phyloP scores from a whole-genome alignment of 2,888 invertebrate genomes.

The Parnassius apollo region DNA sequence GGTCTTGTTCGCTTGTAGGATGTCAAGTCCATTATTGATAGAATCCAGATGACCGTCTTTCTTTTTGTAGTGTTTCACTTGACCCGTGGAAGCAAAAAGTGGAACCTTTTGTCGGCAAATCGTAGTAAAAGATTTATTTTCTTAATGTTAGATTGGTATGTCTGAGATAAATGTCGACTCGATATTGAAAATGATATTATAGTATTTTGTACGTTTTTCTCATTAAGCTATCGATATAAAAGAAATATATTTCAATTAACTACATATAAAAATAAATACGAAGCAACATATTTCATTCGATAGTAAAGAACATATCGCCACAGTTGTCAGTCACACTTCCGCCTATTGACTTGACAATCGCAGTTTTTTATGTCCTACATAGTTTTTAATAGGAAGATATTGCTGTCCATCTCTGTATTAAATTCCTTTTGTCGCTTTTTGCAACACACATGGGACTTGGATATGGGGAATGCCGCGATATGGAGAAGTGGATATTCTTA shows the following conservation, averaged over 20 bases:
- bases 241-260: constrained; percentile 19
- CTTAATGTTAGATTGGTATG: constrained; percentile 56
- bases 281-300: too few species aligned
- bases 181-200: constrained; percentile 28
- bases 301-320: too few species aligned
- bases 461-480: too few species aligned
- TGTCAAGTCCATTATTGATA: constrained; percentile 51
- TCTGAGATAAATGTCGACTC: constrained; percentile 26
- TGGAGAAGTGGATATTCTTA: too few species aligned
- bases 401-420: too few species aligned
- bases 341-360: too few species aligned
- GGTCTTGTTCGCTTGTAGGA: constrained; percentile 34
- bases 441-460: too few species aligned
- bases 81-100: constrained; percentile 61
- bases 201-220: constrained; percentile 2
- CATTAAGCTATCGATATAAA: constrained; percentile 33
- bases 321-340: too few species aligned
- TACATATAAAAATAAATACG: too few species aligned
- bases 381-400: too few species aligned
- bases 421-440: too few species aligned
- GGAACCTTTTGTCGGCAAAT: constrained; percentile 55
- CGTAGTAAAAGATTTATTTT: constrained; percentile 60
- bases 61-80: constrained; percentile 54
- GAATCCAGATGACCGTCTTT: constrained; percentile 47
- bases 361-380: too few species aligned